Evolutionary conservation across 2,113 vertebrate species (phyloP), one percentile per base, ranked within the genome.

Genomic region (Conger conger): DNA sequence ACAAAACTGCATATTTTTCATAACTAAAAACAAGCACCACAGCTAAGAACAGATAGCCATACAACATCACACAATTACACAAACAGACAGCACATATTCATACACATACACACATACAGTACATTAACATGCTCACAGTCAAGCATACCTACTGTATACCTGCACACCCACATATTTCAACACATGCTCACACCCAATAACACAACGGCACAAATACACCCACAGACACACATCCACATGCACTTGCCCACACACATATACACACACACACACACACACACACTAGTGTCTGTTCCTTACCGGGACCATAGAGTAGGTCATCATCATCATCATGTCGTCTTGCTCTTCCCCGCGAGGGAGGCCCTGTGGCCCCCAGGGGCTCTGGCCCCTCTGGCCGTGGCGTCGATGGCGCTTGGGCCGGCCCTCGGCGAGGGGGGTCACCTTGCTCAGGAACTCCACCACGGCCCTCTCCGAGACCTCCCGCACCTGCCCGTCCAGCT

Each of bases 281-380:
- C 77, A 18, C 33, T n/a, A 20, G 50, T 7, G 33, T 27, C 27
- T 33, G 9, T 37, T 42, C 84, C 91, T 93, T 91, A 97, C 97
- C 92, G 96, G 97, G 87, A 98, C 93, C 94, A 96, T 90, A 88
- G 96, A 96, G 93, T 97, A 97, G n/a, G 96, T 96, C 93, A 96
- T 93, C 94, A 97, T 53, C 96, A 96, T 92, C 93, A 96, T 83
- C 89, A 94, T 94, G 0, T 98, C 96, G 86, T 88, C 84, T 17
- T 90, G 87, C 3, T 96, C 94, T 0, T 91, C 9, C 93, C 92
- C 76, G 91, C 45, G 73, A 73, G 82, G 0, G 76, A 84, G 88
- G 89, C 82, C n/a, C 83, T 86, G 23, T 80, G 18, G 83, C 82
- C 86, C 4, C 7, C 45, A 20, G 11, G 33, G 50, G 13, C 86